phyloP scores from a whole-genome alignment of 2,888 invertebrate species.

The Patella depressa region DNA sequence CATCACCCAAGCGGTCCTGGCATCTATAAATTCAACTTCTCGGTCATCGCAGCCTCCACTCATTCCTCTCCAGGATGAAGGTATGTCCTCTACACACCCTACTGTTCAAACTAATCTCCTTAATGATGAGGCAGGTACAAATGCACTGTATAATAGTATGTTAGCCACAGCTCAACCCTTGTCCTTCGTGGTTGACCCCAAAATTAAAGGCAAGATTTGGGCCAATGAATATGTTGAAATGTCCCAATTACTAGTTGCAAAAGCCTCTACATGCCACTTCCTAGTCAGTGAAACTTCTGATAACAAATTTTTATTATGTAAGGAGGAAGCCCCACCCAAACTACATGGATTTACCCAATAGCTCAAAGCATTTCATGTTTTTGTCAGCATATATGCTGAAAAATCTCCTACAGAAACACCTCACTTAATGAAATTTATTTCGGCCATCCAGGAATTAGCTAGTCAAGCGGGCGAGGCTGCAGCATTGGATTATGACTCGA shows the following conservation, averaged over 20 bases:
- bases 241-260: neutral
- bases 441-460: neutral
- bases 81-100: neutral
- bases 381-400: neutral
- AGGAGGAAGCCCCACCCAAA: neutral
- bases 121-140: neutral
- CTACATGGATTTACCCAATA: neutral
- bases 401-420: neutral
- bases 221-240: neutral
- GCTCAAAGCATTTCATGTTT: neutral
- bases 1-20: neutral
- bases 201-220: neutral
- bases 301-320: too few relatives aligned
- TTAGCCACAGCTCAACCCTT: neutral
- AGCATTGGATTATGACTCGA: neutral
- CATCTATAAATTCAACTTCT: neutral
- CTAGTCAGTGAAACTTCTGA: too few relatives aligned
- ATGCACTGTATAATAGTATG: neutral
- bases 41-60: neutral
- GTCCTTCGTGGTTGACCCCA: neutral
- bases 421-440: neutral
- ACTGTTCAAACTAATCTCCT: neutral
- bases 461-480: neutral
- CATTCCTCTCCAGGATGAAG: neutral
- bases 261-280: neutral